Conservation (phyloP, 2,888 invertebrate species). For the Aleiodes testaceus region DNA sequence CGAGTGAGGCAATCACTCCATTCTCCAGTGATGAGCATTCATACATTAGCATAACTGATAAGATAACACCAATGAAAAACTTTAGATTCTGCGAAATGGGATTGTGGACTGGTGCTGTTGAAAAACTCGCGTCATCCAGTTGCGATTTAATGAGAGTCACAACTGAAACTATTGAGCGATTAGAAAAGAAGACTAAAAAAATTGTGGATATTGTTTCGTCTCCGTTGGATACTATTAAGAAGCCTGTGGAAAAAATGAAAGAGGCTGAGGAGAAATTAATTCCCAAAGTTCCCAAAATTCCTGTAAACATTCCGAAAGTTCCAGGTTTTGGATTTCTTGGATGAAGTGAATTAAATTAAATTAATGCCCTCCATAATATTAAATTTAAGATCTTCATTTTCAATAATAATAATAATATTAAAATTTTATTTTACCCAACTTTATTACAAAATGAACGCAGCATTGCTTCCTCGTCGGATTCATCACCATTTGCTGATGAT, state of each 20-base stretch:
- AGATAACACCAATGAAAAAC: slow-evolving; percentile 71
- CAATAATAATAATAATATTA: not conserved
- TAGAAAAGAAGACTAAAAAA: slow-evolving; percentile 40
- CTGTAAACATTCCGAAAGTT: not conserved
- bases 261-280: not conserved
- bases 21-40: slow-evolving; percentile 69
- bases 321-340: not conserved
- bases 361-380: too few species aligned
- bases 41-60: slow-evolving; percentile 76
- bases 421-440: slow-evolving; percentile 44
- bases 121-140: slow-evolving; percentile 75
- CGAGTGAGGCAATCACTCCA: slow-evolving; percentile 42
- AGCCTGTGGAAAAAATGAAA: not conserved
- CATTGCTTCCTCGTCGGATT: slow-evolving; percentile 48
- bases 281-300: not conserved
- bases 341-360: too few species aligned
- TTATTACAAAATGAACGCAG: slow-evolving; percentile 50
- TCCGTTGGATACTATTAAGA: slow-evolving; percentile 2
- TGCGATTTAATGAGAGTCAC: slow-evolving; percentile 70
- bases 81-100: slow-evolving; percentile 81
- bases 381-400: too few species aligned
- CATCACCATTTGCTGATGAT: slow-evolving; percentile 21
- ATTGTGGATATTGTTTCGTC: slow-evolving; percentile 6
- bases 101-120: slow-evolving; percentile 79
- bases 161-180: slow-evolving; percentile 46